Conservation (phyloP, 1,140 invertebrate species). For the Drosophila ironensis region DNA sequence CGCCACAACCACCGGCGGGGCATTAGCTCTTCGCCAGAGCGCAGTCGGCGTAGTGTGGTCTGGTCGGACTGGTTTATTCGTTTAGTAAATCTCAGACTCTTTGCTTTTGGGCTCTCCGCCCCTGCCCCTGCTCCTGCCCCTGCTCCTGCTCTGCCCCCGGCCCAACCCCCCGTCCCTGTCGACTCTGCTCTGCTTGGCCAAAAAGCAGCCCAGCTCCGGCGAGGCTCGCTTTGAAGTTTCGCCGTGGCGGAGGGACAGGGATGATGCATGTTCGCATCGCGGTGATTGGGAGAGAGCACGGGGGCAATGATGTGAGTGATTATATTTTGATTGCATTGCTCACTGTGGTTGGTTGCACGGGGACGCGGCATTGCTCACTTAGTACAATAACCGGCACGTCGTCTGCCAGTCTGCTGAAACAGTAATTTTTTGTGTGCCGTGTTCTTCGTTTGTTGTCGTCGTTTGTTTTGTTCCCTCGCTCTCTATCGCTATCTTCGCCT, state of each 20-base stretch:
- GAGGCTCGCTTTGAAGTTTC: conserved; percentile 63
- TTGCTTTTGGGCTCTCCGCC: conserved; percentile 68
- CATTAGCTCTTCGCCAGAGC: conserved; percentile 45
- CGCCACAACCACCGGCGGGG: conserved; percentile 35
- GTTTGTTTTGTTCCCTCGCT: conserved; percentile 75
- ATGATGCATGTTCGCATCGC: conserved; percentile 76
- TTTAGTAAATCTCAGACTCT: conserved; percentile 77
- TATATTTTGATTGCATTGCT: conserved; percentile 81
- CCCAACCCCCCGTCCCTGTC: no score
- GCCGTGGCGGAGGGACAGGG: conserved; percentile 67
- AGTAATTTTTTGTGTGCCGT: conserved; percentile 73
- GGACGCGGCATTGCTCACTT: conserved; percentile 74
- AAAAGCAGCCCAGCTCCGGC: neutral
- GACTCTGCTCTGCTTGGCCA: no score
- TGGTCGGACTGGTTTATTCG: conserved; percentile 72
- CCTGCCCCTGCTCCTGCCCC: conserved; percentile 1
- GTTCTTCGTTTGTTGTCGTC: conserved; percentile 69
- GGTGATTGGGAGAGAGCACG: conserved; percentile 79
- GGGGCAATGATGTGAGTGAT: conserved; percentile 80
- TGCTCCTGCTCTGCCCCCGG: no score
- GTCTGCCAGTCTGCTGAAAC: conserved; percentile 77
- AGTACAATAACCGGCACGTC: conserved; percentile 77
- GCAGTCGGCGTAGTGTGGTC: conserved; percentile 41
- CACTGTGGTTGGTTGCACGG: conserved; percentile 78
- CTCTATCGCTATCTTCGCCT: conserved; percentile 77